phyloP scores from a whole-genome alignment of 2,113 vertebrate genomes.

The Hemiprocne comata region DNA sequence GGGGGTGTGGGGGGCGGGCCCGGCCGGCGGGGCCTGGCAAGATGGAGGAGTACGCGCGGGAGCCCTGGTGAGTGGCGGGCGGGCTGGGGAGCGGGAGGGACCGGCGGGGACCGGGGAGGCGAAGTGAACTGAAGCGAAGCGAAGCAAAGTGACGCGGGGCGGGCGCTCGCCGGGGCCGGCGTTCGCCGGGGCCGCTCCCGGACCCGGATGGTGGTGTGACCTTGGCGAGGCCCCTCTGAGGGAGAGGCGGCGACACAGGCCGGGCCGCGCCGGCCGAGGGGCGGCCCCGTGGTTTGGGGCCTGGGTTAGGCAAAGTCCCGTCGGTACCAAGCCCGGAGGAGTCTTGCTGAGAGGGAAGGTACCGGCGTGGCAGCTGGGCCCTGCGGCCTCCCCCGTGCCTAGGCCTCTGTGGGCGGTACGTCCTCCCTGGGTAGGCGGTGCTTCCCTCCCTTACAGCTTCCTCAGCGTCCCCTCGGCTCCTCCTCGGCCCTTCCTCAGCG shows the following conservation, averaged over 20 bases:
- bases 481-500: no score
- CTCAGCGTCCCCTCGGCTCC: no score
- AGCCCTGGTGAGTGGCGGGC: constrained; percentile 85
- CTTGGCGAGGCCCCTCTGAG: not conserved
- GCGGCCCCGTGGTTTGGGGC: no score
- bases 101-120: not conserved
- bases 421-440: no score
- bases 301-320: accelerated
- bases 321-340: not conserved
- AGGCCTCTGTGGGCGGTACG: not conserved
- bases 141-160: no score
- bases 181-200: no score
- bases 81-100: not conserved
- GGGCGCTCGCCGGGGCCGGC: no score
- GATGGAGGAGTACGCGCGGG: constrained; percentile 96
- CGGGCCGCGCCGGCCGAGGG: not conserved
- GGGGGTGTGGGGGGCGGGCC: not conserved
- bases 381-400: not conserved
- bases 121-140: no score
- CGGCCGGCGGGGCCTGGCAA: constrained; percentile 50
- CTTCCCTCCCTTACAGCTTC: no score
- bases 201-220: not conserved
- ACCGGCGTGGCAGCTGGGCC: not conserved
- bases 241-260: not conserved
- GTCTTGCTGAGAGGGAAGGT: not conserved